These are phyloP conservation scores for Aradophagus sp. DNA, from an alignment of 1,140 invertebrate genomes.

Conservation along the genomic window DNA sequence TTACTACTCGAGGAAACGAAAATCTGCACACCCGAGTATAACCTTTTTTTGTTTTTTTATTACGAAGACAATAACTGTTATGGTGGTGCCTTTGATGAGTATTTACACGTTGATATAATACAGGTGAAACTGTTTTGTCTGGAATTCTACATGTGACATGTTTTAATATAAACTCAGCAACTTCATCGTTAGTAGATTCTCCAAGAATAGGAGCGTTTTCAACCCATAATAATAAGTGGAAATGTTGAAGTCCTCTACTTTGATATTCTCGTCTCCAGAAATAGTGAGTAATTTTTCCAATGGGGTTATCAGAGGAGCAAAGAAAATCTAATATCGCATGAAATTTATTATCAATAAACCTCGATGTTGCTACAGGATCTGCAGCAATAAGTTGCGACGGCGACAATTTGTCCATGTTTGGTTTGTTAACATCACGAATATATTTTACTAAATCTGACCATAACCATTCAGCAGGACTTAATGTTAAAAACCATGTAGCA, in stretches of 20 bases:
- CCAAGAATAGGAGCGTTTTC: slow-evolving; percentile 4
- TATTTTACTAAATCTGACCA: no score
- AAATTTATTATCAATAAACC: slow-evolving; percentile 64
- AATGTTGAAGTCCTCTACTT: slow-evolving; percentile 32
- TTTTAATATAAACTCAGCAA: neutral
- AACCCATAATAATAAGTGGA: slow-evolving; percentile 20
- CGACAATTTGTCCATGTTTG: slow-evolving; percentile 20
- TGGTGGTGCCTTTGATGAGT: slow-evolving; percentile 55
- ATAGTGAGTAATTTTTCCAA: slow-evolving; percentile 59
- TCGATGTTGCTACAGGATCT: slow-evolving; percentile 58
- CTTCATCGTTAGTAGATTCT: neutral
- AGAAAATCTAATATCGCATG: slow-evolving; percentile 65
- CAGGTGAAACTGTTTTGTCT: neutral
- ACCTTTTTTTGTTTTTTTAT: slow-evolving; percentile 35
- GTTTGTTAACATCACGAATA: no score
- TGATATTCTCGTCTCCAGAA: slow-evolving; percentile 51
- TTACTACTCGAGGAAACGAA: slow-evolving; percentile 47
- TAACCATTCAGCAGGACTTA: no score
- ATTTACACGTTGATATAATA: slow-evolving; percentile 49
- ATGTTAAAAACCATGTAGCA: slow-evolving; percentile 2
- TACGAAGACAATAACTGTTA: slow-evolving; percentile 52
- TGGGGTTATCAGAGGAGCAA: slow-evolving; percentile 48
- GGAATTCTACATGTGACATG: slow-evolving; percentile 6
- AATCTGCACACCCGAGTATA: slow-evolving; percentile 37
- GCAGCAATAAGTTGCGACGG: slow-evolving; percentile 43